Evolutionary conservation across 2,888 invertebrate species (phyloP).

Genomic region (Sympetrum striolatum): DNA sequence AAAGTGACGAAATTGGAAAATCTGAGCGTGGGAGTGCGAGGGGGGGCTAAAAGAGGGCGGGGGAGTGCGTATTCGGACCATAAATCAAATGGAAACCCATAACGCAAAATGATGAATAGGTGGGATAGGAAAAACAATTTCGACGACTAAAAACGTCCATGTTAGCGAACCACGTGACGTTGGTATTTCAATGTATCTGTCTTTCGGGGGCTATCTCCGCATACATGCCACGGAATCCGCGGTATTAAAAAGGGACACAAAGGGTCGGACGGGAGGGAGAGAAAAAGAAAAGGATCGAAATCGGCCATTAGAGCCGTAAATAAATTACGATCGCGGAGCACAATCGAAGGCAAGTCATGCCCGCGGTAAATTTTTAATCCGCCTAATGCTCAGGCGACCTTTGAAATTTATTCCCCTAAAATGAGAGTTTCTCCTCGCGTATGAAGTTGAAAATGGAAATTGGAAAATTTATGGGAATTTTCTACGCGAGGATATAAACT

Average conservation of each 20-base stretch:
- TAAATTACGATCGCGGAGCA: not conserved
- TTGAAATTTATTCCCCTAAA: not conserved
- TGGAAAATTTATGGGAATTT: not conserved
- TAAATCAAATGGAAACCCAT: constrained; percentile 36
- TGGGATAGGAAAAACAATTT: constrained; percentile 31
- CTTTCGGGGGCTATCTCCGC: not conserved
- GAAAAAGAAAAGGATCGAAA: not conserved
- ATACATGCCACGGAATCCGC: not conserved
- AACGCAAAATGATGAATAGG: constrained; percentile 37
- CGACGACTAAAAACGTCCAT: not conserved
- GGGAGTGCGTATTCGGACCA: not conserved
- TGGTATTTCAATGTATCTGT: not conserved
- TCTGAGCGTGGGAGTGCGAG: not conserved
- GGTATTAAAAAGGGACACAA: not conserved
- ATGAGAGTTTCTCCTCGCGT: not conserved
- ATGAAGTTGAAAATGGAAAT: not conserved
- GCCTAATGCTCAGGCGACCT: not conserved
- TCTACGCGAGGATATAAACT: not conserved
- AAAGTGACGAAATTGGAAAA: constrained; percentile 41
- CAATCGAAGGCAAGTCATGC: not conserved
- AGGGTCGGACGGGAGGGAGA: not conserved
- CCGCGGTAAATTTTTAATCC: not conserved
- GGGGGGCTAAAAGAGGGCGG: not conserved
- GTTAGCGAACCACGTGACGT: not conserved
- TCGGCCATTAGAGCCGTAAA: not conserved